These are phyloP conservation scores for Lagenorhynchus albirostris DNA, from an alignment of 2,113 vertebrate species.

Conservation along the genomic window DNA sequence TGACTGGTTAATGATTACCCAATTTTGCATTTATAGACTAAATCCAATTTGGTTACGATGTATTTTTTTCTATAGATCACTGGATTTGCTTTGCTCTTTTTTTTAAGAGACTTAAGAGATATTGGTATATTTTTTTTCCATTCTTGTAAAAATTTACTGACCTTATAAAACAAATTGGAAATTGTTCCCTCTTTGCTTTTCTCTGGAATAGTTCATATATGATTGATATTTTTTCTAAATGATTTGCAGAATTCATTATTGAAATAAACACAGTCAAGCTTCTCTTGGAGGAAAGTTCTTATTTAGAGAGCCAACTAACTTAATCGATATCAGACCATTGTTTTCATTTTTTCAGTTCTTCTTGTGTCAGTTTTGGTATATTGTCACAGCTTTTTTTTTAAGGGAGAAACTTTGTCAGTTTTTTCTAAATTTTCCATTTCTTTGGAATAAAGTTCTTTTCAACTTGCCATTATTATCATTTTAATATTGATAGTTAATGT, in stretches of 20 bases:
- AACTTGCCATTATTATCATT: not conserved
- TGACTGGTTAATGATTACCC: not conserved
- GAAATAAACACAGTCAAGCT: not conserved
- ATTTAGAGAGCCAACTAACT: not conserved
- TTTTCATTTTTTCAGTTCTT: not conserved
- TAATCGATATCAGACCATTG: not conserved
- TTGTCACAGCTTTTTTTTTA: not conserved
- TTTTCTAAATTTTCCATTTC: not conserved
- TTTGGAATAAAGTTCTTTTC: not conserved
- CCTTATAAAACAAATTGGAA: not conserved
- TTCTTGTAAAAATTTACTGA: not conserved
- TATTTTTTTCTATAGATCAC: not conserved
- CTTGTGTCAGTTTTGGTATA: not conserved
- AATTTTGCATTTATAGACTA: not conserved
- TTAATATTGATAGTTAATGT: not conserved
- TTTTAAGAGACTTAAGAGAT: not conserved
- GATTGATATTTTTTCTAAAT: not conserved
- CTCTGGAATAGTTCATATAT: not conserved
- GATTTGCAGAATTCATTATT: not conserved
- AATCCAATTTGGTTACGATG: not conserved
- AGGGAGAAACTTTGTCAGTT: not conserved
- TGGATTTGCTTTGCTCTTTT: not conserved
- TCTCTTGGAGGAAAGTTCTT: not conserved
- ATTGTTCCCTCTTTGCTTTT: not conserved
- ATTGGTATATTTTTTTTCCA: not conserved